Evolutionary conservation across 1,140 invertebrate genomes (phyloP), one percentile per base, ranked within the genome.

Genomic region (Sinonovacula constricta): DNA sequence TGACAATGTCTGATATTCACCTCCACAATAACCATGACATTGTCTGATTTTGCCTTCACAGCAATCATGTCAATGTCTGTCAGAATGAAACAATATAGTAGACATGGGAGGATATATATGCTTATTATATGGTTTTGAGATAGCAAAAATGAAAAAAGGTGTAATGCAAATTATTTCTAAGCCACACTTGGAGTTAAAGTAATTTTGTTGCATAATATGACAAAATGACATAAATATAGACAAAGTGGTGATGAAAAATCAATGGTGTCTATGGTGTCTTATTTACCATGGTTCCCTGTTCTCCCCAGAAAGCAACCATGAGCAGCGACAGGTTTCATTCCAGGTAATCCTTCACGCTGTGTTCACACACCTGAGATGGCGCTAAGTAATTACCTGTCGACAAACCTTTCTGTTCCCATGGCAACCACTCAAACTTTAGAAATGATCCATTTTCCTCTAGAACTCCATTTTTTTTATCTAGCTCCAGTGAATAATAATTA

Each of bases 341-440:
- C 49, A 67, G 28, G n/a, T 67, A 34, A 51, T 53, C 24, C 33
- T 18, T 18, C 39, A 67, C 28, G 36, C 39, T 67, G 65, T 34
- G 28, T 54, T 24, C 51, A 59, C 68, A 70, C 68, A 51, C 56
- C 49, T 56, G 66, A 69, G 53, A 70, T 24, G 59, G 22, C 10
- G 22, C 68, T 70, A 70, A 70, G 56, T 70, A 70, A 60, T 70
- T 70, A 70, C 68, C 68, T 70, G 68, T 70, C 68, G 68, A 70
- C 68, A 70, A 70, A 70, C 68, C 68, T 70, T 70, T 70, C 53
- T 39, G 68, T 70, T 70, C 24, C 68, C 68, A 70, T 56, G 24
- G 68, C 30, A 70, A 70, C 68, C 34, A 45, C 54, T 70, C 68
- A 70, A 70, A 70, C 68, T 70, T 70, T 34, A 57, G 68, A 10